Conservation (phyloP, 2,113 vertebrate genomes). For the Synodontis membranacea region DNA sequence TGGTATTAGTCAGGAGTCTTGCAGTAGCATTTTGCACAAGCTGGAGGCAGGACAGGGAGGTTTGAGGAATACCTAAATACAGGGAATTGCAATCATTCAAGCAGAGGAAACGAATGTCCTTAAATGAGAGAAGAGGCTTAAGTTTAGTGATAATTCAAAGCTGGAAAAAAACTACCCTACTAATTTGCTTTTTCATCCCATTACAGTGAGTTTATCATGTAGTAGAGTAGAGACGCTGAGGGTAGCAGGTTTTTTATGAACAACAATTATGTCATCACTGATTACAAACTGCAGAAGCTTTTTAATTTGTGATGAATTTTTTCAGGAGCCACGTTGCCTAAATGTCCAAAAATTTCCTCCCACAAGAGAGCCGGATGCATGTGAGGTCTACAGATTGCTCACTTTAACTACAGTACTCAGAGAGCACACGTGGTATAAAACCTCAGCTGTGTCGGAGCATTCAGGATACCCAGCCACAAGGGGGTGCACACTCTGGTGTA, state of each 20-base stretch:
- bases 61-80: too few relatives aligned
- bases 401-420: neutral
- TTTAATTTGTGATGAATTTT: neutral
- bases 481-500: too few relatives aligned
- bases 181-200: too few relatives aligned
- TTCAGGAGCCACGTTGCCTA: neutral
- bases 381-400: neutral
- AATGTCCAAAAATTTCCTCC: neutral
- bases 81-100: too few relatives aligned
- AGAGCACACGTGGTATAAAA: neutral
- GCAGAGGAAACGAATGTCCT: too few relatives aligned
- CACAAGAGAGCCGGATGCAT: neutral
- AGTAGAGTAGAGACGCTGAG: neutral
- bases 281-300: neutral
- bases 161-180: too few relatives aligned
- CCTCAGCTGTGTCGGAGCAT: neutral
- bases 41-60: too few relatives aligned
- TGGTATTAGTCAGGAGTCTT: too few relatives aligned
- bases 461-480: too few relatives aligned
- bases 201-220: neutral
- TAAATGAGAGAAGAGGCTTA: too few relatives aligned
- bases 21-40: too few relatives aligned
- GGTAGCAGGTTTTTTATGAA: neutral
- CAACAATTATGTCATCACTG: neutral
- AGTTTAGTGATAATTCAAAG: too few relatives aligned